Evolutionary conservation across 2,797 vertebrate genomes (phyloP).

Genomic region (Somateria mollissima): DNA sequence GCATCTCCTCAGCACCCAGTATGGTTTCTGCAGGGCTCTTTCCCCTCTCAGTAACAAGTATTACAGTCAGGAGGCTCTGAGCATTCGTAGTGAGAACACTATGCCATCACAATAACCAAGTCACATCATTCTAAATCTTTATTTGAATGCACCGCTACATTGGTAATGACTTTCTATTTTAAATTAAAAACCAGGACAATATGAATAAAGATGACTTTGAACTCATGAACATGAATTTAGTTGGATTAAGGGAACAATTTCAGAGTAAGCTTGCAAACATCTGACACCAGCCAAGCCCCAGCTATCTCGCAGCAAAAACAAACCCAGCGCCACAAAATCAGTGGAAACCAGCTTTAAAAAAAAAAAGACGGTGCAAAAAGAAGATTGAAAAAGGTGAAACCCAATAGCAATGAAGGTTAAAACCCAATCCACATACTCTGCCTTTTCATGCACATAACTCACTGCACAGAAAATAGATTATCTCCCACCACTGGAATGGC

Average conservation of each 20-base stretch:
- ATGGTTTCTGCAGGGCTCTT: not conserved
- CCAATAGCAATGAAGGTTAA: not conserved
- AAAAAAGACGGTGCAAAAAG: not conserved
- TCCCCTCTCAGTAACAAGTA: not conserved
- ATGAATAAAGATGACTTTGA: slow-evolving; percentile 35
- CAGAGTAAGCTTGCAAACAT: not conserved
- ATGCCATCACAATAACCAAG: not conserved
- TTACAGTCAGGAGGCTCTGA: not conserved
- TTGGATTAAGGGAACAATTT: slow-evolving; percentile 14
- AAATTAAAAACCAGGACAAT: slow-evolving; percentile 34
- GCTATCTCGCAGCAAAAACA: not conserved
- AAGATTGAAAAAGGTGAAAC: slow-evolving; percentile 30
- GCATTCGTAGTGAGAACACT: not conserved
- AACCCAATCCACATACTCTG: not conserved
- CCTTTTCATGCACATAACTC: not conserved
- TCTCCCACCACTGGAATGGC: not conserved
- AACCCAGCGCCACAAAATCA: not conserved
- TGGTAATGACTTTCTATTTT: slow-evolving; percentile 18
- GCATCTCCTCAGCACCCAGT: not conserved
- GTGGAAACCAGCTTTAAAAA: not conserved
- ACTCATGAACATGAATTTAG: slow-evolving; percentile 4
- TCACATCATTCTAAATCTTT: not conserved
- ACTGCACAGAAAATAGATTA: not conserved
- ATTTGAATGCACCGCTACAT: not conserved
- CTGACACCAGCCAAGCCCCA: not conserved